Conservation (phyloP, 2,888 invertebrate species). For the Chouioia cunea region DNA sequence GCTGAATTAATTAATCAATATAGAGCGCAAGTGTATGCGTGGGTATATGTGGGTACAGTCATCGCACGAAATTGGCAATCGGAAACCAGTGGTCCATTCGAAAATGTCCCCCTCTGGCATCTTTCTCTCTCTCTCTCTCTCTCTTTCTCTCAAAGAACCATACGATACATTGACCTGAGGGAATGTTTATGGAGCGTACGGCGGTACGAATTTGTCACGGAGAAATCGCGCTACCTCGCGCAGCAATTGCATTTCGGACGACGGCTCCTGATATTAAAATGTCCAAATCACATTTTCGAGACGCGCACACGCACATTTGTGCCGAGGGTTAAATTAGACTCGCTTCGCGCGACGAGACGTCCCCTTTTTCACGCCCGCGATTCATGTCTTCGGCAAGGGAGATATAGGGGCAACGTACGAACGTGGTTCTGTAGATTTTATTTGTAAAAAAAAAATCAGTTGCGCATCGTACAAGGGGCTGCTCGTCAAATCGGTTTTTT, state of each 20-base stretch:
- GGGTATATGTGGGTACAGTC: constrained; percentile 16
- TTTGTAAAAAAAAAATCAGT: no score
- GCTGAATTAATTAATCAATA: no score
- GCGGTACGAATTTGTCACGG: constrained; percentile 43
- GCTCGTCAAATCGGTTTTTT: no score
- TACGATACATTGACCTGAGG: constrained; percentile 25
- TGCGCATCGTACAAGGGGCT: no score
- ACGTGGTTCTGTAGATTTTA: no score
- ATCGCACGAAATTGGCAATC: constrained; percentile 45
- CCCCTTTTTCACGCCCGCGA: neutral
- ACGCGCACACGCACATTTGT: neutral
- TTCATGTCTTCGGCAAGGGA: no score
- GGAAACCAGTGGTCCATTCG: constrained; percentile 36
- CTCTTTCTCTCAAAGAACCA: no score
- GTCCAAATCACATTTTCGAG: constrained; percentile 45
- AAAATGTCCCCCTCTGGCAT: constrained; percentile 12
- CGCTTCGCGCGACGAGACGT: neutral
- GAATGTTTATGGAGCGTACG: constrained; percentile 21
- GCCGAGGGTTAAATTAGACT: constrained; percentile 47
- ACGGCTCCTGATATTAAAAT: constrained; percentile 46
- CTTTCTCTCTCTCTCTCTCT: no score
- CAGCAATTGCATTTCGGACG: constrained; percentile 36
- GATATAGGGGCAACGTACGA: no score
- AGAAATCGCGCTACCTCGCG: constrained; percentile 25
- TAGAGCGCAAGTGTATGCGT: no score